These are phyloP conservation scores for Octodonta nipae DNA, from an alignment of 2,888 invertebrate genomes.

Conservation along the genomic window DNA sequence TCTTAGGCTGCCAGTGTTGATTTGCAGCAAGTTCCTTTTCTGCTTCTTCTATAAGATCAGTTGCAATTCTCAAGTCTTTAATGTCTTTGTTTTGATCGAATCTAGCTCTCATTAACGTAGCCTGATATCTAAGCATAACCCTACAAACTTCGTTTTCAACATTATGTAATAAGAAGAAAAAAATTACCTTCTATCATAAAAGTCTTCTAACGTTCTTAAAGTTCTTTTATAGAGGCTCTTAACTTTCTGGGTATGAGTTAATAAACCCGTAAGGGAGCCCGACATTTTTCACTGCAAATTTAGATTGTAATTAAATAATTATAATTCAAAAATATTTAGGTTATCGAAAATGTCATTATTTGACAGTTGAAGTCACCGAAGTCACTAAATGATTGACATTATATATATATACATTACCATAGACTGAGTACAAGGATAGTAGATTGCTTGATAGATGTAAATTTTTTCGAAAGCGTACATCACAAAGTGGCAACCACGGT, in stretches of 20 bases:
- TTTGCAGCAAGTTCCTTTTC: slow-evolving; percentile 61
- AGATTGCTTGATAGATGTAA: too few relatives aligned
- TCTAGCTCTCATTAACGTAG: slow-evolving; percentile 61
- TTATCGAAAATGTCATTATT: too few relatives aligned
- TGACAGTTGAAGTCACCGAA: too few relatives aligned
- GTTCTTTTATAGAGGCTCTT: slow-evolving; percentile 66
- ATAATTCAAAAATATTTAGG: too few relatives aligned
- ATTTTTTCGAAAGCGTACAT: too few relatives aligned
- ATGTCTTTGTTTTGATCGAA: slow-evolving; percentile 71
- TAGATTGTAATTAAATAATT: too few relatives aligned
- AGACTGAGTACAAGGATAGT: too few relatives aligned
- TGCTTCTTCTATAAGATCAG: slow-evolving; percentile 54
- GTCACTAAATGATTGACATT: too few relatives aligned
- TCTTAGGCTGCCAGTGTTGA: slow-evolving; percentile 61
- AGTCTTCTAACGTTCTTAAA: slow-evolving; percentile 52
- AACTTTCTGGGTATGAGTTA: slow-evolving; percentile 55
- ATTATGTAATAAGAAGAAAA: slow-evolving; percentile 9
- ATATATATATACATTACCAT: too few relatives aligned
- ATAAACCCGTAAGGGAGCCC: slow-evolving; percentile 21
- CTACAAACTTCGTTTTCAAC: slow-evolving; percentile 41
- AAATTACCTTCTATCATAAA: slow-evolving; percentile 31
- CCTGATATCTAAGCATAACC: slow-evolving; percentile 63
- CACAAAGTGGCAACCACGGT: too few relatives aligned
- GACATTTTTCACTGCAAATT: slow-evolving; percentile 14
- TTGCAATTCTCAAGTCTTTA: slow-evolving; percentile 60